Evolutionary conservation across 2,113 vertebrate species (phyloP), one percentile per base, ranked within the genome.

Genomic region (Alethe castanea): DNA sequence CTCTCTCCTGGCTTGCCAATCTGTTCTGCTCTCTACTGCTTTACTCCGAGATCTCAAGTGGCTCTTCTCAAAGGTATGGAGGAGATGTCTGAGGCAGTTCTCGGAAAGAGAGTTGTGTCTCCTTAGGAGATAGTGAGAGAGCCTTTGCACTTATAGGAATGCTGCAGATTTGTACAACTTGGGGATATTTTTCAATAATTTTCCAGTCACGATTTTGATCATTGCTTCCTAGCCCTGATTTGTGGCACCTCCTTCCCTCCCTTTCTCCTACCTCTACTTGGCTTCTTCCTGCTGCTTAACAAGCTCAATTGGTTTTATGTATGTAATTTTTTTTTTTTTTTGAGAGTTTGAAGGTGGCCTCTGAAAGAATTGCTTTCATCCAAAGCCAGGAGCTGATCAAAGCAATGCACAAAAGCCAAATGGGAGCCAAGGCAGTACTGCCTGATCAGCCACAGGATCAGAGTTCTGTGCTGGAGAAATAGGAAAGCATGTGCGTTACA

Each of bases 381-480:
- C 91, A 53, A 86, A 94, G 92, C 94, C 88, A 92, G 88, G 73
- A 86, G 22, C 74, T 71, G 90, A 96, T 96, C 93, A 95, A 97
- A 96, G 92, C 66, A 94, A 48, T 8, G 12, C 82, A 82, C 36
- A 89, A 96, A 96, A 88, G 88, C 86, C 6, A 42, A 83, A 81
- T 53, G 36, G 65, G 71, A 92, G 84, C 61, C 92, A 86, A 92
- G 81, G 74, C 85, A 94, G 81, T 86, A 48, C 72, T 95, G 83
- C 50, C 91, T 74, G 69, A 40, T 24, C 82, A 87, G 71, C 36
- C 33, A 5, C 11, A 91, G 70, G 19, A 52, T 69, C 60, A 70
- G 62, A 20, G 74, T 83, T 86, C 81, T 87, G 74, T n/a, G 69
- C 86, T 71, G 78, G n/a, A 81, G 78, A 83, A 92, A 62, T 5